Evolutionary conservation across 2,113 vertebrate species (phyloP).

Genomic region (Oenanthe oenanthe): DNA sequence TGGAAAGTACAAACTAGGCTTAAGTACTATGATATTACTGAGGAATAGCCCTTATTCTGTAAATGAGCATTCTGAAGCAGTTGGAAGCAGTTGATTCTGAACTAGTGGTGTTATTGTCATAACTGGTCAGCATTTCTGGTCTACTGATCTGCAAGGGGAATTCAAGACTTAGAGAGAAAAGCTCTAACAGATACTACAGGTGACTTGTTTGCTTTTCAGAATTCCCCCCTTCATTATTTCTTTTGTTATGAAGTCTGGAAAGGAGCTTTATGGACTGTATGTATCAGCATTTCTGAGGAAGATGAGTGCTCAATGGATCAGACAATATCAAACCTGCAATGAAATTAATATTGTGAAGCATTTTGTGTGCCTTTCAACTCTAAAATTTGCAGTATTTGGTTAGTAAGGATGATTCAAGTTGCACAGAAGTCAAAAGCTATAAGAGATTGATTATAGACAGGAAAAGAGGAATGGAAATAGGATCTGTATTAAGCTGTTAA

Average conservation of each 20-base stretch:
- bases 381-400: background rate
- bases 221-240: background rate
- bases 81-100: background rate
- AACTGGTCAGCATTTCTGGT: background rate
- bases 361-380: background rate
- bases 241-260: background rate
- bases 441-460: background rate
- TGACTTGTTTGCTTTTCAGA: background rate
- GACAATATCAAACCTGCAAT: background rate
- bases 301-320: background rate
- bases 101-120: background rate
- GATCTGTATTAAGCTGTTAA: background rate
- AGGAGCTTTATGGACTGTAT: background rate
- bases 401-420: background rate
- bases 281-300: background rate
- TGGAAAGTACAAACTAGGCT: background rate
- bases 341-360: background rate
- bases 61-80: background rate
- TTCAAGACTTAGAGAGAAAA: background rate
- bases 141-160: background rate
- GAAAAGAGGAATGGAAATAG: background rate
- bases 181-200: background rate
- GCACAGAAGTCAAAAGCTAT: background rate
- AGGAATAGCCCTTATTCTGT: background rate
- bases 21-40: background rate